Percentiles rank a stretch among this genome's conserved stretches.
phyloP scores from a whole-genome alignment of 2,888 invertebrate genomes.

The Drosophila mulleri region DNA sequence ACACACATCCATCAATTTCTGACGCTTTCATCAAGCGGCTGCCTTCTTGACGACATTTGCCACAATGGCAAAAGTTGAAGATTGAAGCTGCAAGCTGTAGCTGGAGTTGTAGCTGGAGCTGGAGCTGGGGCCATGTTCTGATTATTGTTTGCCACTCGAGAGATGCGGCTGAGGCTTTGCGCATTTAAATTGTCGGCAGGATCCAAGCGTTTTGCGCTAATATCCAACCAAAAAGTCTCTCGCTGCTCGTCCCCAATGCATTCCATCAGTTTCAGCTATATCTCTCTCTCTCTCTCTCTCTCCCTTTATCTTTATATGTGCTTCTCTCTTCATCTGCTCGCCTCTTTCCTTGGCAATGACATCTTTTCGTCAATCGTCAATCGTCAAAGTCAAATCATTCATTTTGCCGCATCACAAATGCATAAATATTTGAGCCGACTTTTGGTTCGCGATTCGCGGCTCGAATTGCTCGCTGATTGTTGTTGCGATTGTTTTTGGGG shows the following conservation, averaged over 20 bases:
- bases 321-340: background rate
- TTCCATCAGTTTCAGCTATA: slow-evolving; percentile 42
- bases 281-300: slow-evolving; percentile 17
- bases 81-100: slow-evolving; percentile 9
- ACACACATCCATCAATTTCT: slow-evolving; percentile 83
- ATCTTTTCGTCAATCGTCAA: slow-evolving; percentile 77
- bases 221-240: slow-evolving; percentile 72
- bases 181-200: slow-evolving; percentile 81
- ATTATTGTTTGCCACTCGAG: slow-evolving; percentile 75
- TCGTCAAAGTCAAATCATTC: slow-evolving; percentile 84
- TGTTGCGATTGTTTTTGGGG: slow-evolving; percentile 63
- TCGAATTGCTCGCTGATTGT: slow-evolving; percentile 77
- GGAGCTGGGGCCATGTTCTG: slow-evolving; percentile 62
- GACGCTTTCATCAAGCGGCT: slow-evolving; percentile 82
- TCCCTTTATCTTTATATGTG: slow-evolving; percentile 3
- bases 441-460: slow-evolving; percentile 36
- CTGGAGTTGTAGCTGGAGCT: background rate
- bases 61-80: slow-evolving; percentile 53
- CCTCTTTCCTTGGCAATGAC: slow-evolving; percentile 62
- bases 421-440: slow-evolving; percentile 73
- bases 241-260: slow-evolving; percentile 66
- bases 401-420: slow-evolving; percentile 83
- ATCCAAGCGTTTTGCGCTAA: slow-evolving; percentile 80
- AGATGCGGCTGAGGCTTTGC: slow-evolving; percentile 42
- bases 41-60: slow-evolving; percentile 62